Evolutionary conservation across 1,140 invertebrate genomes (phyloP).

Genomic region (Cydia splendana): DNA sequence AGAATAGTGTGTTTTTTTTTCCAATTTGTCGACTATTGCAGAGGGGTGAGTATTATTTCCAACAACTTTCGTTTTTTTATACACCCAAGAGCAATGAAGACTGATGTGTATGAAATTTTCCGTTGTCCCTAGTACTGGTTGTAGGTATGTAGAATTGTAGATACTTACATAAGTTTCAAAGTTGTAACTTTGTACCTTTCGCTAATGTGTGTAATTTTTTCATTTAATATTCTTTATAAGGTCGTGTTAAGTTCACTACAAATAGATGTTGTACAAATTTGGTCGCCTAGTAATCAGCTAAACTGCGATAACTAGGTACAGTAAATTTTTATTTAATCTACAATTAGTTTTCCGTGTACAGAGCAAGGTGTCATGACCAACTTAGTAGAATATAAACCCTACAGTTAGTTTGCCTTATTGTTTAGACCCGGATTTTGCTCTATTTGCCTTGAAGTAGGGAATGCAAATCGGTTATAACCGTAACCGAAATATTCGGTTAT

Average conservation of each 20-base stretch:
- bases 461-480: too few relatives aligned
- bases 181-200: not conserved
- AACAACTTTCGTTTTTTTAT: too few relatives aligned
- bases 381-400: constrained; percentile 17
- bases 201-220: not conserved
- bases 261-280: not conserved
- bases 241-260: not conserved
- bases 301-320: not conserved
- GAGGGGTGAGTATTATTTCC: too few relatives aligned
- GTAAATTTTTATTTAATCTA: constrained; percentile 8
- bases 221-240: not conserved
- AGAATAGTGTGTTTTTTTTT: too few relatives aligned
- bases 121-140: too few relatives aligned
- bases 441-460: not conserved
- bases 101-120: too few relatives aligned
- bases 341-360: constrained; percentile 9
- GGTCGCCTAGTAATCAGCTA: not conserved
- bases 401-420: constrained; percentile 5
- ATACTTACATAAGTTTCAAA: too few relatives aligned
- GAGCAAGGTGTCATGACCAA: constrained; percentile 13
- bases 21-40: too few relatives aligned
- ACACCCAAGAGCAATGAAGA: too few relatives aligned
- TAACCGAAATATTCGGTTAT: too few relatives aligned
- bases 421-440: constrained; percentile 21
- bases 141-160: too few relatives aligned